These are phyloP conservation scores for Mya arenaria DNA, from an alignment of 1,140 invertebrate species.

Conservation along the genomic window DNA sequence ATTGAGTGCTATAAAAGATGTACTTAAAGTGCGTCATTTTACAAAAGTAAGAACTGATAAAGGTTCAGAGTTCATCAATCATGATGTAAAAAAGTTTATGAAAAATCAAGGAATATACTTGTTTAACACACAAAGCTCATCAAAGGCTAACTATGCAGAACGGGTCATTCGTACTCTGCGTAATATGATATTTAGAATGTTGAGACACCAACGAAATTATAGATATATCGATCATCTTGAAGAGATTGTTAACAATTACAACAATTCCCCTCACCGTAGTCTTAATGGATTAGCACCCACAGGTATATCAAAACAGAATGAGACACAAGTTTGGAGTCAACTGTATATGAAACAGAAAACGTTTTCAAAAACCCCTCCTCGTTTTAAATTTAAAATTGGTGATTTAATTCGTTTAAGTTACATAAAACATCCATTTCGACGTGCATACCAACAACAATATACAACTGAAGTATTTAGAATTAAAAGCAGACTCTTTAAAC, in stretches of 20 bases:
- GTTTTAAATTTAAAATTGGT: constrained; percentile 37
- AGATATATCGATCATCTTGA: constrained; percentile 45
- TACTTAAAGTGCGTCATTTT: constrained; percentile 6
- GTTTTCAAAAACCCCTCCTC: neutral
- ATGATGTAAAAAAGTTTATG: constrained; percentile 31
- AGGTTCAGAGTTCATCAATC: constrained; percentile 43
- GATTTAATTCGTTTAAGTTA: constrained; percentile 25
- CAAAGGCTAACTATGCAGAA: constrained; percentile 41
- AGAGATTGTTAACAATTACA: constrained; percentile 36
- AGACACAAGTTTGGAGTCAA: constrained; percentile 23
- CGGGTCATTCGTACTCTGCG: constrained; percentile 35
- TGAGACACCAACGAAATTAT: constrained; percentile 33
- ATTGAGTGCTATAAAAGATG: constrained; percentile 37
- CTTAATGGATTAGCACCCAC: constrained; percentile 31
- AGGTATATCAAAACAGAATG: constrained; percentile 32
- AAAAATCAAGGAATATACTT: constrained; percentile 32
- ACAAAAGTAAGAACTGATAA: constrained; percentile 44
- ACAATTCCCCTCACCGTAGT: constrained; percentile 40
- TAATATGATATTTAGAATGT: constrained; percentile 36
- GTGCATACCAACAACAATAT: constrained; percentile 48
- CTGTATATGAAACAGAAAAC: constrained; percentile 35
- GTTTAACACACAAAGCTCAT: neutral
- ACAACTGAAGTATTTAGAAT: constrained; percentile 42
- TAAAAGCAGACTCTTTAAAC: constrained; percentile 28
- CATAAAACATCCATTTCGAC: constrained; percentile 33